These are phyloP conservation scores for Morinoia aosen DNA, from an alignment of 2,888 invertebrate genomes.

Conservation along the genomic window DNA sequence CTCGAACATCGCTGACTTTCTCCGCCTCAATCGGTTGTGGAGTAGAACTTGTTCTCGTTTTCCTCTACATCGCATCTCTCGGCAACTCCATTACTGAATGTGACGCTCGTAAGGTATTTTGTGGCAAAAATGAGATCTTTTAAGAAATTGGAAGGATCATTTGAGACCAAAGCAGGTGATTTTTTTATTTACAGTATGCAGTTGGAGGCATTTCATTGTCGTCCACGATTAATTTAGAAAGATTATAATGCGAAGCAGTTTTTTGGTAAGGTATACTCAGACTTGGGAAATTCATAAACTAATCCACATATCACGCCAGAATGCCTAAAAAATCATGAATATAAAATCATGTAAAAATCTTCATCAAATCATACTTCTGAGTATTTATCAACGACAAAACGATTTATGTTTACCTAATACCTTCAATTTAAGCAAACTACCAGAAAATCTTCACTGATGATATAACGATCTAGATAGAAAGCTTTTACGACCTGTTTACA, in stretches of 20 bases:
- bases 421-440: neutral
- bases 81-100: too few relatives aligned
- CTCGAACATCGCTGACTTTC: too few relatives aligned
- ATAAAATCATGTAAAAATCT: too few relatives aligned
- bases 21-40: too few relatives aligned
- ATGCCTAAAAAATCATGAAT: neutral
- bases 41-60: neutral
- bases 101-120: neutral
- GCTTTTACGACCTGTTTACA: neutral
- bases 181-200: neutral
- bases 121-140: neutral
- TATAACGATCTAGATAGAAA: neutral
- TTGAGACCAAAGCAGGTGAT: neutral
- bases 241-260: neutral
- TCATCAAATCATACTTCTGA: too few relatives aligned
- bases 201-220: neutral
- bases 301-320: neutral
- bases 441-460: neutral
- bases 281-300: neutral
- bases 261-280: too few relatives aligned
- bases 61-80: neutral
- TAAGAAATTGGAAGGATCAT: neutral
- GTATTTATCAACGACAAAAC: too few relatives aligned
- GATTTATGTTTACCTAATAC: neutral
- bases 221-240: neutral